These are phyloP conservation scores for Hestina assimilis DNA, from an alignment of 1,140 invertebrate genomes.

Conservation along the genomic window DNA sequence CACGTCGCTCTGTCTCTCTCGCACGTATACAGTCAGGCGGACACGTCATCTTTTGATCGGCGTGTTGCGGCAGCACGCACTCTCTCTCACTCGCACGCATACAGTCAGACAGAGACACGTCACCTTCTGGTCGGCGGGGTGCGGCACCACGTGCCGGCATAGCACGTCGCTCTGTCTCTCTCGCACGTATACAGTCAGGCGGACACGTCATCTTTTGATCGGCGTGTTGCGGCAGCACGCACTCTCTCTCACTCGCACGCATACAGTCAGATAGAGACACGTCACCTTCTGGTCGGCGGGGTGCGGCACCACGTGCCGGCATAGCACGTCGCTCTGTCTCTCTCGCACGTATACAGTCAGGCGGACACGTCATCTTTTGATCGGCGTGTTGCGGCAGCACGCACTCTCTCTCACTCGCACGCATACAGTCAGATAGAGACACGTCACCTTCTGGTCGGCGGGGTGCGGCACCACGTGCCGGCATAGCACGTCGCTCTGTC, in stretches of 20 bases:
- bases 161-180: constrained; percentile 96
- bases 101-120: too few species aligned
- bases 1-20: constrained; percentile 90
- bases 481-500: constrained; percentile 89
- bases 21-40: too few species aligned
- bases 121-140: constrained; percentile 56
- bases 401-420: too few species aligned
- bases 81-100: too few species aligned
- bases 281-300: too few species aligned
- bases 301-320: too few species aligned
- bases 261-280: too few species aligned
- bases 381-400: constrained; percentile 89
- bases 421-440: too few species aligned
- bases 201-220: constrained; percentile 96
- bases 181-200: constrained; percentile 96
- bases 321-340: constrained; percentile 96
- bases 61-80: constrained; percentile 87
- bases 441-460: constrained; percentile 37
- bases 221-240: constrained; percentile 91
- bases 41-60: too few species aligned
- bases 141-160: constrained; percentile 96
- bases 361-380: constrained; percentile 96
- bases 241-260: too few species aligned
- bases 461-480: constrained; percentile 90
- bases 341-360: constrained; percentile 98